A percentile compares a stretch with the other conserved stretches of the same genome.
These are phyloP conservation scores for Leptinotarsa texana DNA, from an alignment of 1,140 invertebrate species.

Conservation along the genomic window DNA sequence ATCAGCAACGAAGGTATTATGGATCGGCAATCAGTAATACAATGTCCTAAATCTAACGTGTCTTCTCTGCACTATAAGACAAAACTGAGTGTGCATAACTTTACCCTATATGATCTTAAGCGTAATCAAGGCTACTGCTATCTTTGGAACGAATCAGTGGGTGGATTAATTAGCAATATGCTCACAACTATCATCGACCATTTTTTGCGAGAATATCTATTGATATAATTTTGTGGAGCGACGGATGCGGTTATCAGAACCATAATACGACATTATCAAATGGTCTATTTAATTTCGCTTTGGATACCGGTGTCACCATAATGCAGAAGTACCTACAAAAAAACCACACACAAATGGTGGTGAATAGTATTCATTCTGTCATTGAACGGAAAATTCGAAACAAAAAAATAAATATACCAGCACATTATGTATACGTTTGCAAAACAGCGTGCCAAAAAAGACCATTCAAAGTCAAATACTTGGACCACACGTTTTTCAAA, in stretches of 20 bases:
- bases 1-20: conserved; percentile 7
- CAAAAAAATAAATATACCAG: conserved; percentile 27
- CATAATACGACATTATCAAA: conserved; percentile 33
- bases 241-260: conserved; percentile 33
- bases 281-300: conserved; percentile 16
- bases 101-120: conserved; percentile 48
- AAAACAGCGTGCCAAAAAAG: conserved; percentile 11
- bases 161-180: conserved; percentile 43
- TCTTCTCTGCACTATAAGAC: conserved; percentile 30
- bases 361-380: conserved; percentile 13
- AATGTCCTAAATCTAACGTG: conserved; percentile 26
- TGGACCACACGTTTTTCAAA: neutral
- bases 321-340: conserved; percentile 35
- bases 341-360: conserved; percentile 34
- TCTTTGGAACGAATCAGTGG: conserved; percentile 49
- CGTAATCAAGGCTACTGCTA: conserved; percentile 43
- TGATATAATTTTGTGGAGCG: neutral
- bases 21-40: conserved; percentile 28
- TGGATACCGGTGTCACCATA: conserved; percentile 19
- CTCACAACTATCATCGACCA: conserved; percentile 41
- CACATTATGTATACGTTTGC: conserved; percentile 26
- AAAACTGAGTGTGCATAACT: conserved; percentile 38
- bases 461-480: conserved; percentile 3
- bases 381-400: conserved; percentile 27
- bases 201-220: neutral